Base-by-base conservation (phyloP, 2,797 vertebrate species). In the Phaenicophaeus curvirostris region DNA sequence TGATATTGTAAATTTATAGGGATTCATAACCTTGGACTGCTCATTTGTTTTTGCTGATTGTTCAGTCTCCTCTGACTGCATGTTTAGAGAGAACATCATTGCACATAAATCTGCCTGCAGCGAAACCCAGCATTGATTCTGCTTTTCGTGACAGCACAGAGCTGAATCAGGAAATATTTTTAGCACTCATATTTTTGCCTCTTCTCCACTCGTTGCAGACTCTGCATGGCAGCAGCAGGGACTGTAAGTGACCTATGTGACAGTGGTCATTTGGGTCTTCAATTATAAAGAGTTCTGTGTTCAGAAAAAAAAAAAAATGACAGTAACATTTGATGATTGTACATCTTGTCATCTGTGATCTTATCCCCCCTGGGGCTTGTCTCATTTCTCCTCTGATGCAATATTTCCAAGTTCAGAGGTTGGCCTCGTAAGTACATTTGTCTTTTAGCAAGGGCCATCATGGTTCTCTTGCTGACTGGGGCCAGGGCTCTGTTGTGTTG, bases 131-230 rank as follows among this genome's bases (percentile, higher is more conserved):
- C 44, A 79, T 94, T 33, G 80, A 95, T 91, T 84, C 54, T 91
- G 73, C 11, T 86, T 76, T 81, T 74, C 19, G 5, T 66, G 90
- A 87, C 74, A 78, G 80, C 73, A 62, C 11, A 19, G 48, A 58
- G 76, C 68, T 81, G 76, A 39, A 83, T 80, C 53, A 63, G 76
- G 58, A 44, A 87, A 51, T 91, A 94, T 94, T 95, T 92, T 94
- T 95, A 83, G 91, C 11, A 0, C 23, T 91, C 46, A 1, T 65
- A 30, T 93, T 88, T 93, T 82, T 88, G 17, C 13, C 9, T 73
- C 58, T 78, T 6, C 83, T 19, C 30, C 19, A 6, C 1, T 31
- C 17, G 50, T 23, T 50, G 53, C 75, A 57, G 71, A 6, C 19
- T 50, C 7, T 41, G 42, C 10, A 3, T 41, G 48, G 72, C 80